phyloP scores from a whole-genome alignment of 2,888 invertebrate species.

The Anoncus sp. region DNA sequence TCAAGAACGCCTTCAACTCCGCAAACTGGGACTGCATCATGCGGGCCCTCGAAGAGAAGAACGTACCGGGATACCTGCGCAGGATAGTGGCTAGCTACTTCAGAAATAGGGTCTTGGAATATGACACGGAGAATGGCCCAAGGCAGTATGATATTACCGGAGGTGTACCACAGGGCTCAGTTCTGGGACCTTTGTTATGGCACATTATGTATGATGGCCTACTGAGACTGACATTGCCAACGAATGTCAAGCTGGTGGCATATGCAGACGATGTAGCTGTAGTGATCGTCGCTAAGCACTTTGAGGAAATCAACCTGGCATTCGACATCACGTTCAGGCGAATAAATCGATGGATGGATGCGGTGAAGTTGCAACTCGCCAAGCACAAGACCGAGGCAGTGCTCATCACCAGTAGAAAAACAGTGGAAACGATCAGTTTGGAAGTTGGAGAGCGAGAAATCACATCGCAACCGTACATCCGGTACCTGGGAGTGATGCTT shows the following conservation, averaged over 20 bases:
- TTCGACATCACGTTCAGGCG: constrained; percentile 6
- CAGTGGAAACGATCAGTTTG: constrained; percentile 42
- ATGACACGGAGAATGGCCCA: constrained; percentile 51
- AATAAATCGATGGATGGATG: constrained; percentile 32
- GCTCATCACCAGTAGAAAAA: constrained; percentile 60
- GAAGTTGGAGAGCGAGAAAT: constrained; percentile 49
- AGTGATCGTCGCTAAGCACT: constrained; percentile 47
- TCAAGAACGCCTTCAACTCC: constrained; percentile 70
- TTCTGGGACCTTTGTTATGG: constrained; percentile 50
- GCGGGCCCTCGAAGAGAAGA: too few species aligned
- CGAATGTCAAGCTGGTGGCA: constrained; percentile 12
- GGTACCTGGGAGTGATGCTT: constrained; percentile 66
- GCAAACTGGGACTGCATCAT: too few species aligned
- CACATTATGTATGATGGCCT: constrained; percentile 58
- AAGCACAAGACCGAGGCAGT: constrained; percentile 66
- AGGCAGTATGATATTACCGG: constrained; percentile 32
- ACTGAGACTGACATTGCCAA: constrained; percentile 17
- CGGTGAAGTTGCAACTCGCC: constrained; percentile 69
- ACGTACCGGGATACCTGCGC: too few species aligned
- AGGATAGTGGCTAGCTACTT: constrained; percentile 62
- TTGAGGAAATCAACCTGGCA: constrained; percentile 31
- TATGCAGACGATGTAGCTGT: constrained; percentile 56
- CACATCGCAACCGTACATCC: constrained; percentile 58
- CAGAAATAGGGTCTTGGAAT: constrained; percentile 49
- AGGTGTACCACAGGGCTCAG: constrained; percentile 59